Conservation (phyloP, 2,888 invertebrate genomes). For the Thecophora atra region DNA sequence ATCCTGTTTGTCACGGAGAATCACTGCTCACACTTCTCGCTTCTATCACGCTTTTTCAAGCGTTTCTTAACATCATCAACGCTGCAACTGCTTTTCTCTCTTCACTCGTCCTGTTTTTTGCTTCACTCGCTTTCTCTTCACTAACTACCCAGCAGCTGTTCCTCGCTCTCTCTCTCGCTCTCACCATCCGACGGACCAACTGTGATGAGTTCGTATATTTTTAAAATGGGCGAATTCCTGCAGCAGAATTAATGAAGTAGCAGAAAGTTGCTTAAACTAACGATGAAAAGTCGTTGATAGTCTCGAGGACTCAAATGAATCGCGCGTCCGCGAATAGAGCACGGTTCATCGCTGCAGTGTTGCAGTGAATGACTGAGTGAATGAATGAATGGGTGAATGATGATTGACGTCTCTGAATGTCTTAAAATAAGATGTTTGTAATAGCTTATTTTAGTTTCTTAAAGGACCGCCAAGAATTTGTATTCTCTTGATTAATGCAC, state of each 20-base stretch:
- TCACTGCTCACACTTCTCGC: too few species aligned
- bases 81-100: too few species aligned
- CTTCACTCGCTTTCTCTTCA: too few species aligned
- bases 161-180: too few species aligned
- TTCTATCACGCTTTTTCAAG: too few species aligned
- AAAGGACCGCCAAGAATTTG: too few species aligned
- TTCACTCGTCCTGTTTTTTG: too few species aligned
- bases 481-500: too few species aligned
- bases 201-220: constrained; percentile 19
- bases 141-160: constrained; percentile 11
- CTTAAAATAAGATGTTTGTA: not conserved
- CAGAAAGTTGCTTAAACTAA: constrained; percentile 9
- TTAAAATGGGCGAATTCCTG: constrained; percentile 10
- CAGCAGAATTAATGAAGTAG: constrained; percentile 21
- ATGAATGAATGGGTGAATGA: not conserved
- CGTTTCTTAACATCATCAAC: too few species aligned
- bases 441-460: too few species aligned
- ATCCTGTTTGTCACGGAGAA: too few species aligned
- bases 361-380: not conserved
- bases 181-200: too few species aligned
- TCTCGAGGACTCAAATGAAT: constrained; percentile 7
- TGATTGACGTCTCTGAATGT: not conserved
- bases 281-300: constrained; percentile 15
- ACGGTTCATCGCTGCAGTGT: not conserved
- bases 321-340: not conserved